These are phyloP conservation scores for Leptinotarsa peninsularis DNA, from an alignment of 2,888 invertebrate genomes.

Conservation along the genomic window DNA sequence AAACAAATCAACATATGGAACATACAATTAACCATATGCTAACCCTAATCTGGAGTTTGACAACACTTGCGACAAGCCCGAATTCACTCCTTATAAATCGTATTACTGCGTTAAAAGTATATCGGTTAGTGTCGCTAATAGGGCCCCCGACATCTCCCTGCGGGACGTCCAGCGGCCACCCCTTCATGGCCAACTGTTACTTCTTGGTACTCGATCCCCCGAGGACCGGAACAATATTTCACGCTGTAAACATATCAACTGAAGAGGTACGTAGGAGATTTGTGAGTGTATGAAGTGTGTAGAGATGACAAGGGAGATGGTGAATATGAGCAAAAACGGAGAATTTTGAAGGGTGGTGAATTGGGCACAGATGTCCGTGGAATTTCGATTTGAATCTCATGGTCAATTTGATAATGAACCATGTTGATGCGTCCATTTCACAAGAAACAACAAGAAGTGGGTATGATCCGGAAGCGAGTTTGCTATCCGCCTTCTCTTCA, in stretches of 20 bases:
- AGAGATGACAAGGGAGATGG: conserved; percentile 32
- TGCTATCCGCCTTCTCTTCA: too few relatives aligned
- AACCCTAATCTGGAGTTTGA: conserved; percentile 43
- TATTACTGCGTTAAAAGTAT: conserved; percentile 54
- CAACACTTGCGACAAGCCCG: conserved; percentile 34
- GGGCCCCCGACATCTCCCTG: conserved; percentile 55
- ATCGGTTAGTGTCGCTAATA: conserved; percentile 59
- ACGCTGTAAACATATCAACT: conserved; percentile 52
- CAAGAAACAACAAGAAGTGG: too few relatives aligned
- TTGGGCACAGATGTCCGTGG: not conserved
- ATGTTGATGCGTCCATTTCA: too few relatives aligned
- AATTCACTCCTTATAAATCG: conserved; percentile 38
- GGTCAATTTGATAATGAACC: too few relatives aligned
- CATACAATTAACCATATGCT: conserved; percentile 47
- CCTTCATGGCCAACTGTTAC: conserved; percentile 59
- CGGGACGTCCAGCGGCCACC: conserved; percentile 52
- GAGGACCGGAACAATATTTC: conserved; percentile 49
- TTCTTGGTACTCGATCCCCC: conserved; percentile 43
- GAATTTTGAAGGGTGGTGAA: conserved; percentile 6
- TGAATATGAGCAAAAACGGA: not conserved
- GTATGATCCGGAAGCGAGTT: too few relatives aligned
- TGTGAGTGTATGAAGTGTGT: conserved; percentile 40
- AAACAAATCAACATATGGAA: conserved; percentile 11
- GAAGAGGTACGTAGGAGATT: conserved; percentile 37
- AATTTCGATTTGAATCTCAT: not conserved